phyloP scores from a whole-genome alignment of 2,888 invertebrate species.

The Drosophila rellima region DNA sequence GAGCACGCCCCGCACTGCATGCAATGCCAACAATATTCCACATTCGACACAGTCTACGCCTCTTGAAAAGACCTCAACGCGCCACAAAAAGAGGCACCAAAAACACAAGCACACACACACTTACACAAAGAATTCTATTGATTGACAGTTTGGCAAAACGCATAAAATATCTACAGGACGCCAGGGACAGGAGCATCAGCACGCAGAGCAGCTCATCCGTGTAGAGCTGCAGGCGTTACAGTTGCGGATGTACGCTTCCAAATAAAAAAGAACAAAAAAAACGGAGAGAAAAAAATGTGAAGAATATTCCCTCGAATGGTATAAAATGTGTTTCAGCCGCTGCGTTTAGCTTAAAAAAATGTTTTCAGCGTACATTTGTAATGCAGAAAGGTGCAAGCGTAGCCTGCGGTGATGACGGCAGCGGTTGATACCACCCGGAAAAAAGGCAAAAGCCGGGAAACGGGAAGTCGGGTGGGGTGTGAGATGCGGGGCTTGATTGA shows the following conservation, averaged over 20 bases:
- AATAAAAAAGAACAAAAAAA: slow-evolving; percentile 34
- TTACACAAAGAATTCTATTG: slow-evolving; percentile 72
- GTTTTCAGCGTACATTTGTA: slow-evolving; percentile 68
- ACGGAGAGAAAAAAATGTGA: slow-evolving; percentile 29
- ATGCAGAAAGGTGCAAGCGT: slow-evolving; percentile 75
- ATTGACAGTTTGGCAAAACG: slow-evolving; percentile 81
- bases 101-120: slow-evolving; percentile 30
- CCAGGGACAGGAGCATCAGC: slow-evolving; percentile 55
- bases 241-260: slow-evolving; percentile 70
- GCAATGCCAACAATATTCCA: slow-evolving; percentile 29
- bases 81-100: slow-evolving; percentile 25
- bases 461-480: background rate
- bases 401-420: slow-evolving; percentile 59
- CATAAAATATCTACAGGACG: slow-evolving; percentile 53
- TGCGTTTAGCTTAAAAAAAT: slow-evolving; percentile 52
- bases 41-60: slow-evolving; percentile 17
- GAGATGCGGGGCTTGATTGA: slow-evolving; percentile 1
- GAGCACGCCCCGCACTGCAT: slow-evolving; percentile 42
- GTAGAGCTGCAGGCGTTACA: slow-evolving; percentile 77
- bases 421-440: slow-evolving; percentile 15
- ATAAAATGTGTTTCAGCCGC: slow-evolving; percentile 41
- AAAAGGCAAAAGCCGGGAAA: background rate
- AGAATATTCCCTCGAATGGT: slow-evolving; percentile 35
- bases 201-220: slow-evolving; percentile 57
- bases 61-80: slow-evolving; percentile 19